phyloP scores from a whole-genome alignment of 2,113 vertebrate species.

The Rhinoptilus africanus region DNA sequence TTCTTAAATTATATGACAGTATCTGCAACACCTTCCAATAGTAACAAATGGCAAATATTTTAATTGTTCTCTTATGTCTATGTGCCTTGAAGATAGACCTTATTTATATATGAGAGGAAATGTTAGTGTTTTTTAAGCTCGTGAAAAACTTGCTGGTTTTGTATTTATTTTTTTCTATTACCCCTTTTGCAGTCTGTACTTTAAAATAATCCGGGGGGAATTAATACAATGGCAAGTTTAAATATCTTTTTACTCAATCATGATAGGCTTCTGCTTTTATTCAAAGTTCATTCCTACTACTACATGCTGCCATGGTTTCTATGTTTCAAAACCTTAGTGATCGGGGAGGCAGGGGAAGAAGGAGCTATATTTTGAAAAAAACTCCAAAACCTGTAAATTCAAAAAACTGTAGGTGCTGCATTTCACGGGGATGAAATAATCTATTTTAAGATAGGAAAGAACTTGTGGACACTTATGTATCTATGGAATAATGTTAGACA shows the following conservation, averaged over 20 bases:
- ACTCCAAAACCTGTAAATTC: neutral
- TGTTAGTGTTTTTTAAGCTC: neutral
- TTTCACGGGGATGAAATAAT: neutral
- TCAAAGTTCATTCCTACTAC: neutral
- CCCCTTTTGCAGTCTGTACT: neutral
- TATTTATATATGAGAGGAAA: neutral
- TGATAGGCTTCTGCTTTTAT: neutral
- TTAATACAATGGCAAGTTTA: neutral
- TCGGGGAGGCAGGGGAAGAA: rapidly evolving
- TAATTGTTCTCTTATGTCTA: neutral
- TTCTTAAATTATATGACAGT: neutral
- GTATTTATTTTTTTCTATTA: neutral
- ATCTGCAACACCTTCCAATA: neutral
- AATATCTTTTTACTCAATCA: neutral
- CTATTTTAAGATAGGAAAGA: neutral
- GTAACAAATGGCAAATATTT: neutral
- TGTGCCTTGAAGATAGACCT: neutral
- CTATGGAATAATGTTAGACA: neutral
- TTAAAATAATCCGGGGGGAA: neutral
- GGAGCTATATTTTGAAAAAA: neutral
- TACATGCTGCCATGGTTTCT: neutral
- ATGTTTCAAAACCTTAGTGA: neutral
- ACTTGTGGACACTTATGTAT: neutral
- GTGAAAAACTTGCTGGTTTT: neutral
- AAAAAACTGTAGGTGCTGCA: neutral